Base-by-base conservation (phyloP, 2,888 invertebrate genomes). In the Peribatodes rhomboidaria region DNA sequence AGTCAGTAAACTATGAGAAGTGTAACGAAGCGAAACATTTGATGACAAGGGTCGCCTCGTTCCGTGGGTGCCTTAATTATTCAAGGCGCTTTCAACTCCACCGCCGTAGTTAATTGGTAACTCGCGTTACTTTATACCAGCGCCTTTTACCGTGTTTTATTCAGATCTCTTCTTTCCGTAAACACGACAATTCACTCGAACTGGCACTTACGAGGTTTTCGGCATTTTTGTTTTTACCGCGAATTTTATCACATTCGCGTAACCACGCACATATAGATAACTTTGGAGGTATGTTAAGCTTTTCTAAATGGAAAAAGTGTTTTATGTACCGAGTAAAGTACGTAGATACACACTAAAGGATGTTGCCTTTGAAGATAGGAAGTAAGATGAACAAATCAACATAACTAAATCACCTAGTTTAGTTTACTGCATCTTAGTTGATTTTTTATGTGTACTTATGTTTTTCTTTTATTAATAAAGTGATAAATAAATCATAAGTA, bases 51-150 rank as follows among this genome's bases (percentile, higher is more conserved):
- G 89, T 87, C 77, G 75, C 62, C 62, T 52, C 46, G 53, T 72
- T 70, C 71, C 71, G 73, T 71, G 70, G 75, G 69, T 69, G 70
- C 70, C 78, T 88, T 86, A 89, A 90, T 91, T 90, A 91, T 90
- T 90, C 86, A 90, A 72, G 77, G 70, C 70, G 84, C 84, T 89
- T 83, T 86, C 84, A 84, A 80, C 86, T 85, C 82, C 61, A 72
- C 80, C 75, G 69, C 77, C 80, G 74, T 79, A 84, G 82, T 86
- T 88, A 88, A 89, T 89, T 88, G 85, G 79, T 78, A 82, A 77
- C 82, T 80, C 83, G 75, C 76, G 79, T 75, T 72, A 73, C 78
- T 74, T 75, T 81, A 81, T 79, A 79, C 81, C 79, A 77, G 79
- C 82, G 80, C 77, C 79, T 75, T 81, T 81, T 71, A 77, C 61